Base-by-base conservation (phyloP, 92 coral and sea anemone species). In the Bergia sp. region DNA sequence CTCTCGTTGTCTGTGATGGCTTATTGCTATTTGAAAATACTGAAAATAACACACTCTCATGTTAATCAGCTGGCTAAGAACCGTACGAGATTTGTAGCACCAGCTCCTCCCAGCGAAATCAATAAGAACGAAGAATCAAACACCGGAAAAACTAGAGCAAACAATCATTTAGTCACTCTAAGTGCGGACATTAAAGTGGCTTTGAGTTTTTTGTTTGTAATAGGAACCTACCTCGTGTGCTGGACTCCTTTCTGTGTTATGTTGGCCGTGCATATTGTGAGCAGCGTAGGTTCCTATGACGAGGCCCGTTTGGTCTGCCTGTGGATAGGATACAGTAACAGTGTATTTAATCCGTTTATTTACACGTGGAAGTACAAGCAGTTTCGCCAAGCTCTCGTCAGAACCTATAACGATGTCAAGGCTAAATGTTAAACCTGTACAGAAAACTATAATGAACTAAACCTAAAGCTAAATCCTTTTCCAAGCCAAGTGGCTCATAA, bases 331-430 rank as follows among this genome's bases (percentile, higher is more conserved):
- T 93, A 91, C 64, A 61, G 80, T 20, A 93, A 93, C 71, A 93
- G 93, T 40, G 86, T 91, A 11, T 50, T 91, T 6, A 93, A 93
- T 41, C 95, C 95, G 21, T 8, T 93, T 7, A 86, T 93, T 37
- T 91, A 93, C 57, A 89, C 95, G 1, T 91, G 93, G 93, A 93
- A 93, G 23, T 93, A 93, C 88, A 91, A 79, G n/a, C 91, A 89
- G 73, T 93, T 93, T 41, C 80, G 95, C 44, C 47, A 50, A n/a
- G 92, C 95, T n/a, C 88, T 88, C 36, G 55, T 88, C 41, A 61
- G 29, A 61, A 61, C 69, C 69, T 61, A 61, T 21, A 21, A 18
- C n/a, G 20, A 23, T 21, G 4, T 18, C 69, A 61, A 61, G 69
- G 29, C 5, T 23, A 61, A 61, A 2, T 20, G 2, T 18, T 61